phyloP scores from a whole-genome alignment of 2,113 vertebrate genomes.

The Nansenia antarctica region DNA sequence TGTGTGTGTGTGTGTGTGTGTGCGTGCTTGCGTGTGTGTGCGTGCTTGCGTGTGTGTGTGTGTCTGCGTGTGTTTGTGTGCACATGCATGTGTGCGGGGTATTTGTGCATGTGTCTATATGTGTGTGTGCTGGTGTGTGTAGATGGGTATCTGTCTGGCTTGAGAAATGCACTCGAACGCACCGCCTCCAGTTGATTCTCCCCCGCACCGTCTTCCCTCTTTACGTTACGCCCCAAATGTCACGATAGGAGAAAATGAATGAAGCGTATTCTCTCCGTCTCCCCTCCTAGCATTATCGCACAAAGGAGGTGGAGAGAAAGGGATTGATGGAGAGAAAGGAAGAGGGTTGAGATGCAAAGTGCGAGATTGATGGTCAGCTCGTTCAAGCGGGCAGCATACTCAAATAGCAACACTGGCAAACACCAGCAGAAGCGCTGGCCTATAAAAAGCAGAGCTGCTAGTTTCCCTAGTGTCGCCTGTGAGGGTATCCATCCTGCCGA shows the following conservation, averaged over 20 bases:
- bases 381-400: slow-evolving; percentile 24
- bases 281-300: slow-evolving; percentile 22
- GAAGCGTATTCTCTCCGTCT: not conserved
- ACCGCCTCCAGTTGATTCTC: slow-evolving; percentile 15
- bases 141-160: slow-evolving; percentile 10
- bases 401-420: slow-evolving; percentile 27
- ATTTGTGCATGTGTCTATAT: not conserved
- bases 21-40: not conserved
- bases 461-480: slow-evolving; percentile 37
- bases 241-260: slow-evolving; percentile 11
- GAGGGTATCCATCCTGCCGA: slow-evolving; percentile 42
- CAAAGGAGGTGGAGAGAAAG: slow-evolving; percentile 7
- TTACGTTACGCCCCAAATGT: slow-evolving; percentile 5
- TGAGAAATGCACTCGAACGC: slow-evolving; percentile 26
- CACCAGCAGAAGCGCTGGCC: not conserved
- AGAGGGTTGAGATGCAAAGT: slow-evolving; percentile 23
- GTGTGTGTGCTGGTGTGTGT: not conserved
- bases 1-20: not conserved
- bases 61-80: not conserved
- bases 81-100: not conserved
- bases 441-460: slow-evolving; percentile 34
- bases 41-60: not conserved
- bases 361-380: slow-evolving; percentile 23
- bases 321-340: not conserved
- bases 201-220: slow-evolving; percentile 9